A percentile compares a stretch with the other conserved stretches of the same genome.
Evolutionary conservation across 2,888 invertebrate genomes (phyloP).

Genomic region (Stenoptilia bipunctidactyla): DNA sequence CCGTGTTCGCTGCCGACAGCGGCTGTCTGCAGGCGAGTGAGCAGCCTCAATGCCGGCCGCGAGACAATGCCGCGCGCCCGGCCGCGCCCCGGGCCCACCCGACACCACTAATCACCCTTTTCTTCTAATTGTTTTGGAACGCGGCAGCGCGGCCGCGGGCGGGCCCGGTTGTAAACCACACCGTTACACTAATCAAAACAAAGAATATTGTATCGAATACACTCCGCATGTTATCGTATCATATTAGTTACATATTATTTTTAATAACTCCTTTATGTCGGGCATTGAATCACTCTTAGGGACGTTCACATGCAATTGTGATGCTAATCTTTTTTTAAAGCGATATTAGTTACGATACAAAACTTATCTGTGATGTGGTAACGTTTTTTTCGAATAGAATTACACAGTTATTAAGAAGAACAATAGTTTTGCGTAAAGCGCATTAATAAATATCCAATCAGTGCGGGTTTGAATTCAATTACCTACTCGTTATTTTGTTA

Average conservation of each 20-base stretch:
- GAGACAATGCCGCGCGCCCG: constrained; percentile 51
- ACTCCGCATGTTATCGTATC: constrained; percentile 12
- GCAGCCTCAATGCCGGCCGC: constrained; percentile 35
- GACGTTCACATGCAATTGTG: constrained; percentile 1
- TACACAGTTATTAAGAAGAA: constrained; percentile 13
- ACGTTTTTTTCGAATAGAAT: too few species aligned
- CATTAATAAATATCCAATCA: constrained; percentile 28
- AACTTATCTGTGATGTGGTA: too few species aligned
- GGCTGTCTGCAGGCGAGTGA: constrained; percentile 27
- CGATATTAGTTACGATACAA: too few species aligned
- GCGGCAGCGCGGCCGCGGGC: constrained; percentile 42
- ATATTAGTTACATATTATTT: constrained; percentile 12
- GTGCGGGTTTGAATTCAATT: constrained; percentile 32
- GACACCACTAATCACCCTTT: constrained; percentile 19
- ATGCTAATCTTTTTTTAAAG: constrained; percentile 6
- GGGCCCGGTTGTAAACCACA: constrained; percentile 28
- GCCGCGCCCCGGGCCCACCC: constrained; percentile 42
- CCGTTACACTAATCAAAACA: constrained; percentile 27
- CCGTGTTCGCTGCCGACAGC: constrained; percentile 22
- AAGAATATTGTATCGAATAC: constrained; percentile 2
- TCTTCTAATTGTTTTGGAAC: constrained; percentile 55
- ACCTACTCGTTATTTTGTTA: constrained; percentile 21
- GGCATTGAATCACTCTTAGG: background rate
- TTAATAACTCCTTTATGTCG: constrained; percentile 11
- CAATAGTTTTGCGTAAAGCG: constrained; percentile 21